Percentiles rank a stretch among this genome's conserved stretches.
Evolutionary conservation across 2,797 vertebrate species (phyloP).

Genomic region (Peromyscus attwateri): DNA sequence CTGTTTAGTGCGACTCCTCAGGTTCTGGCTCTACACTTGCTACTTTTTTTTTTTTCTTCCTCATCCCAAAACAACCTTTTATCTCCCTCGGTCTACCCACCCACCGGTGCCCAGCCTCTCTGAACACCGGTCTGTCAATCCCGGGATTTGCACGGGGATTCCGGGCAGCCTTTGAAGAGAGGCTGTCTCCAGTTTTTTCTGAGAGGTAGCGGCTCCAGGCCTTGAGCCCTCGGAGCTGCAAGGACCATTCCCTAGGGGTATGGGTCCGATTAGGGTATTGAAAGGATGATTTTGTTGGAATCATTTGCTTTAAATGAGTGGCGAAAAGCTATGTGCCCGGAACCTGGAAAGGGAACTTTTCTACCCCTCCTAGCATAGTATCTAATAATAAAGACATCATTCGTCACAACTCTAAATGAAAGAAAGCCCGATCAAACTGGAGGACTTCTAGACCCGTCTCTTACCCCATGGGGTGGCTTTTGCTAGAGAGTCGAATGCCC

Average conservation of each 20-base stretch:
- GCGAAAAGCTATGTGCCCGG: conserved; percentile 11
- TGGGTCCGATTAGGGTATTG: neutral
- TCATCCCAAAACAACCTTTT: neutral
- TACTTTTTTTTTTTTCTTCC: neutral
- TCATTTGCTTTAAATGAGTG: conserved; percentile 53
- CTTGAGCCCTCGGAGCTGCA: conserved; percentile 50
- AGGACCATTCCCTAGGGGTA: conserved; percentile 39
- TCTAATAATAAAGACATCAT: conserved; percentile 73
- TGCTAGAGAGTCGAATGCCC: conserved; percentile 39
- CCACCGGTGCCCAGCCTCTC: neutral
- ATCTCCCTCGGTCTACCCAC: conserved; percentile 24
- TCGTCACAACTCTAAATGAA: conserved; percentile 65
- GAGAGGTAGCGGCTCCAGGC: neutral
- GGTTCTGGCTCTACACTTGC: neutral
- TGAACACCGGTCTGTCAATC: conserved; percentile 24
- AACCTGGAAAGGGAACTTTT: conserved; percentile 58
- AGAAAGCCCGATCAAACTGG: conserved; percentile 41
- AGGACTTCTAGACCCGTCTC: neutral
- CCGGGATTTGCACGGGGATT: conserved; percentile 65
- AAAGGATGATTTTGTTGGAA: conserved; percentile 60
- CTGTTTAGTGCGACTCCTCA: neutral
- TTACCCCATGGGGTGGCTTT: conserved; percentile 7
- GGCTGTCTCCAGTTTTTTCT: conserved; percentile 13
- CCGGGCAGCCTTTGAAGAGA: conserved; percentile 49
- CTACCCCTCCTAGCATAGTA: conserved; percentile 27